A percentile compares a stretch with the other conserved stretches of the same genome.
Conservation (phyloP, 2,888 invertebrate species). For the Hipparchia sbordonii region DNA sequence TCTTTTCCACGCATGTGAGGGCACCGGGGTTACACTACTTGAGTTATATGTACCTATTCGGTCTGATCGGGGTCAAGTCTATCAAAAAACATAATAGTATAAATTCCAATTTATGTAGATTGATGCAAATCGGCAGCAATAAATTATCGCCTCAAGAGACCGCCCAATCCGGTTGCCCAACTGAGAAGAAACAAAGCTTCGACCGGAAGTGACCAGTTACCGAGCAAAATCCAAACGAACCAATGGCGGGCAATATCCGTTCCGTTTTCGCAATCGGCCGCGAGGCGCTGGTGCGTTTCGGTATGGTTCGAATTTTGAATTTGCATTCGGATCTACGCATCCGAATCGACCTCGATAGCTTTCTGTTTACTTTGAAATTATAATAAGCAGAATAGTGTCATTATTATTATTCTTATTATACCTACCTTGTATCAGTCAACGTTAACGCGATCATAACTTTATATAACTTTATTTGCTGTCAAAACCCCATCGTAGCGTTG, state of each 20-base stretch:
- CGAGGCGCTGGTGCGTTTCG: conserved; percentile 72
- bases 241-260: conserved; percentile 81
- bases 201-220: conserved; percentile 78
- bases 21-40: too few relatives aligned
- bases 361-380: conserved; percentile 28
- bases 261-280: conserved; percentile 76
- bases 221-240: conserved; percentile 80
- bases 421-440: too few relatives aligned
- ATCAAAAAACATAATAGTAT: not conserved
- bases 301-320: conserved; percentile 59
- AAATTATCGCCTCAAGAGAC: conserved; percentile 39
- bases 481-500: too few relatives aligned
- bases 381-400: not conserved
- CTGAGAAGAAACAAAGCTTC: conserved; percentile 63
- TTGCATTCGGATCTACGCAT: conserved; percentile 52
- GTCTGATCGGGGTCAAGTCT: not conserved
- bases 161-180: conserved; percentile 51
- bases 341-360: conserved; percentile 35
- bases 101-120: conserved; percentile 31
- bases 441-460: too few relatives aligned
- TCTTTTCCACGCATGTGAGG: too few relatives aligned
- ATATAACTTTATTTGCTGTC: too few relatives aligned
- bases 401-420: not conserved
- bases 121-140: conserved; percentile 34
- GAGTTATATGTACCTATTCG: too few relatives aligned